These are phyloP conservation scores for Orchesellides sinensis DNA, from an alignment of 2,888 invertebrate genomes.

Conservation along the genomic window DNA sequence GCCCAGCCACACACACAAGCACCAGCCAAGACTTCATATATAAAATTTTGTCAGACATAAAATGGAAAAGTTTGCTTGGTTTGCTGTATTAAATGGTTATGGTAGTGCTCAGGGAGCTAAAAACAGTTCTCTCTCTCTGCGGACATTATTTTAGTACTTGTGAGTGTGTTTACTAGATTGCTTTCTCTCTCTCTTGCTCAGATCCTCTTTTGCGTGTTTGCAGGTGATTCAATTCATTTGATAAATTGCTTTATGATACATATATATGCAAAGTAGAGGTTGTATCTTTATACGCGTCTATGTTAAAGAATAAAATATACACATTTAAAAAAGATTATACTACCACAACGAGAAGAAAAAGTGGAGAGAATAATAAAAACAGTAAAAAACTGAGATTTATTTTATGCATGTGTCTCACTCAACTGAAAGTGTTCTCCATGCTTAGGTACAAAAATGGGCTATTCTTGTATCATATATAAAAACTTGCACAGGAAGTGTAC, in stretches of 20 bases:
- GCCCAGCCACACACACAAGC: not conserved
- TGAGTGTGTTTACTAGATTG: constrained; percentile 41
- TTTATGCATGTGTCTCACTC: constrained; percentile 9
- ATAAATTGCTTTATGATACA: constrained; percentile 51
- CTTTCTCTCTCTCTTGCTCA: not conserved
- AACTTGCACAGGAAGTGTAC: not conserved
- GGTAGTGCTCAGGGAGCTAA: not conserved
- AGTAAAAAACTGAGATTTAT: constrained; percentile 54
- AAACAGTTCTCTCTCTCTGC: not conserved
- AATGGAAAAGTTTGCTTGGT: constrained; percentile 37
- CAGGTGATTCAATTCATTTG: constrained; percentile 67
- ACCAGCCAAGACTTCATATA: constrained; percentile 27
- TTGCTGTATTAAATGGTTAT: too few species aligned
- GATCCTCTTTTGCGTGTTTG: constrained; percentile 58
- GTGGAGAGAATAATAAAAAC: too few species aligned
- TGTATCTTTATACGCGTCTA: not conserved
- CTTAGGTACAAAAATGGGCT: too few species aligned
- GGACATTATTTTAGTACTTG: not conserved
- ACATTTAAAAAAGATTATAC: constrained; percentile 20
- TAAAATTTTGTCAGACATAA: constrained; percentile 22
- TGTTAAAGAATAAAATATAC: not conserved
- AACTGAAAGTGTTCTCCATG: not conserved
- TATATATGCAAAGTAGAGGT: constrained; percentile 18
- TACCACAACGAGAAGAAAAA: constrained; percentile 6
- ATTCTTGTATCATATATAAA: too few species aligned